Evolutionary conservation across 2,113 vertebrate genomes (phyloP), one percentile per base, ranked within the genome.

Genomic region (Camelus dromedarius): DNA sequence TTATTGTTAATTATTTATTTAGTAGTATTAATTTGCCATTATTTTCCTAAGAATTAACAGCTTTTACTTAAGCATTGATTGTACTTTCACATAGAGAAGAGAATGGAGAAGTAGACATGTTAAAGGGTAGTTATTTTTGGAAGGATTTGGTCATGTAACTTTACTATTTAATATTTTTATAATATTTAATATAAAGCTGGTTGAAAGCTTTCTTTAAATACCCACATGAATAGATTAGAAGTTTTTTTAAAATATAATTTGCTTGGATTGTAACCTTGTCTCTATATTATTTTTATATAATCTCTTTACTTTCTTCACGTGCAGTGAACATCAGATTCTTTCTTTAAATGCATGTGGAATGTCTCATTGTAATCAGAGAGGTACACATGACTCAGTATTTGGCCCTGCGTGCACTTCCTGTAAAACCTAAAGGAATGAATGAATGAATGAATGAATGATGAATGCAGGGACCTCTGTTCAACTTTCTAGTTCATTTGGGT

Each of bases 211-310:
- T 89, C 48, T 83, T 83, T 67, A 89, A 93, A 82, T 93, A 83
- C 14, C n/a, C 52, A 75, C 32, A 30, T 83, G 42, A 66, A 72
- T 28, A 81, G 32, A 62, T 70, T 30, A 77, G 26, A 64, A 82
- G 32, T 88, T 92, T 46, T 2, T 77, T 92, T 82, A 89, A 66
- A 96, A 46, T 80, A 79, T 69, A 72, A 56, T 93, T 77, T 93
- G 32, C n/a, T 79, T 84, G 22, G 83, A 72, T 83, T 84, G 5
- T 93, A 76, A 20, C 91, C 60, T 76, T 82, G 28, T 84, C 38
- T 58, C 32, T 67, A 5, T 76, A 60, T 89, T 84, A 81, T 67
- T 42, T 76, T 89, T 67, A 8, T 77, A n/a, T 77, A 84, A 70
- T 93, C 15, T 84, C n/a, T 76, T 82, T 83, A 38, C 46, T 50